Conservation (phyloP, 1,140 invertebrate genomes). For the Sarcophaga peregrina region DNA sequence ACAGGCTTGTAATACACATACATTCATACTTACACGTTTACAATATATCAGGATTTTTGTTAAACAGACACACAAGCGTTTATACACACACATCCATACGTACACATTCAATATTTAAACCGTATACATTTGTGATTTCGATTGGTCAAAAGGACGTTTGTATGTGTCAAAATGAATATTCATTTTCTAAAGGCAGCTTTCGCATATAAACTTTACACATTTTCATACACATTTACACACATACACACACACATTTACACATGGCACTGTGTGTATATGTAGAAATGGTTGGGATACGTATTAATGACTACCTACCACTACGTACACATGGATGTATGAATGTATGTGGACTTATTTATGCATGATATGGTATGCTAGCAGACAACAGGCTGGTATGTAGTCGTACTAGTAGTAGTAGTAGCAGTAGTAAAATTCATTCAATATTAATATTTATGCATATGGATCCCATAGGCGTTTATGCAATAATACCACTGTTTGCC, state of each 20-base stretch:
- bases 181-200: constrained; percentile 11
- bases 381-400: not conserved
- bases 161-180: constrained; percentile 39
- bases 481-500: constrained; percentile 36
- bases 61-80: not conserved
- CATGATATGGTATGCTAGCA: no score
- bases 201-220: no score
- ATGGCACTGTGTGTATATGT: no score
- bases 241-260: no score
- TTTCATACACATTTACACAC: no score
- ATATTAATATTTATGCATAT: constrained; percentile 32
- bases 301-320: no score
- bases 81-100: not conserved
- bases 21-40: not conserved
- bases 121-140: not conserved
- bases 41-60: not conserved
- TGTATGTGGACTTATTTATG: no score
- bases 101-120: not conserved
- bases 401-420: not conserved
- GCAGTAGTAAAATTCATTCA: constrained; percentile 17
- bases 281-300: no score
- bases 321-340: no score
- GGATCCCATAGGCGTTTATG: constrained; percentile 37
- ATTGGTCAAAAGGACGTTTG: constrained; percentile 6
- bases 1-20: not conserved